Base-by-base conservation (phyloP, 2,113 vertebrate genomes). In the Oreochromis aureus region DNA sequence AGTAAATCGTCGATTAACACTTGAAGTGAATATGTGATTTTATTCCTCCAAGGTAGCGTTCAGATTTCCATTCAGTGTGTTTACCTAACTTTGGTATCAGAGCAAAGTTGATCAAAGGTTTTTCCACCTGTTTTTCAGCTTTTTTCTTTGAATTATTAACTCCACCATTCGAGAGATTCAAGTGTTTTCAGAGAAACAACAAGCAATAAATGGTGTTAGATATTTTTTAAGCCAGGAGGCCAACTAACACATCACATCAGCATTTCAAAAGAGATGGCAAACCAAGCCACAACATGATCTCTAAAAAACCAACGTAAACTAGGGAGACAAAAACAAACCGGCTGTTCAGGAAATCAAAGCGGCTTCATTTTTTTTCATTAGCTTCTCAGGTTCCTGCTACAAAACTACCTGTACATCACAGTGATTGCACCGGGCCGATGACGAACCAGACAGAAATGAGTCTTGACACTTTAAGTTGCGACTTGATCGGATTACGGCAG, bases 381-480 rank as follows among this genome's bases (percentile, higher is more conserved):
- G 86, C 86, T 81, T 92, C 92, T 93, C 89, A 8, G 55, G 36
- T 92, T 93, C 73, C 88, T 36, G 53, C 6, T 56, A 80, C 53
- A 34, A 82, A 81, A 32, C 82, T 82, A 91, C 91, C 89, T 91
- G 92, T 36, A 85, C 92, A 76, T 87, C 82, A 61, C 82, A 0
- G 85, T 4, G 30, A 76, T 39, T n/a, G 9, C 85, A 44, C 79
- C 51, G 4, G 24, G n/a, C 48, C n/a, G 3, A 24, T 66, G 83
- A 80, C 15, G 16, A 89, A 85, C 41, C 66, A 87, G 86, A 94
- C 46, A 88, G 81, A 89, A 80, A 95, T 93, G 78, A 87, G 89
- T 93, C 94, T 85, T 95, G 94, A 94, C 94, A 89, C 51, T 84
- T 93, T 92, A 91, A 95, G 91, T 83, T 91, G 92, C 15, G 91